A percentile compares a stretch with the other conserved stretches of the same genome.
phyloP scores from a whole-genome alignment of 2,888 invertebrate genomes.

The Teinopalpus imperialis region DNA sequence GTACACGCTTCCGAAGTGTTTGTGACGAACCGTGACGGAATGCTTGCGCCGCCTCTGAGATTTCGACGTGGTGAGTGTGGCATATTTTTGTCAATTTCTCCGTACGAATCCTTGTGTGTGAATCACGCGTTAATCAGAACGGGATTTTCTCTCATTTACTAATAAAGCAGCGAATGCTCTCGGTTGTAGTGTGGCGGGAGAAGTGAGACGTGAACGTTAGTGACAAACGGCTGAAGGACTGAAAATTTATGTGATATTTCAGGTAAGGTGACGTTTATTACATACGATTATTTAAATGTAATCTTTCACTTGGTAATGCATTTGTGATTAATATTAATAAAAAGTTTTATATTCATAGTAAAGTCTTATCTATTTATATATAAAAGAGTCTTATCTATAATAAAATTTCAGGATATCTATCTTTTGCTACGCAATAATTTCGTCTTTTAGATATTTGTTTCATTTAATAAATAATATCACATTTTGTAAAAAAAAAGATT shows the following conservation, averaged over 20 bases:
- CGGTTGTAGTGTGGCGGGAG: not conserved
- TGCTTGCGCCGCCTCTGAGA: constrained; percentile 9
- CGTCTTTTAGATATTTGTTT: too few relatives aligned
- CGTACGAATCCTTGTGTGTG: constrained; percentile 29
- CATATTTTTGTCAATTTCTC: constrained; percentile 33
- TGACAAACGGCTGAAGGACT: not conserved
- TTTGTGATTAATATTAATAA: too few relatives aligned
- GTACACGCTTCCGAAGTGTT: constrained; percentile 30
- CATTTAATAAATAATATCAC: too few relatives aligned
- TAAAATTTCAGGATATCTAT: too few relatives aligned
- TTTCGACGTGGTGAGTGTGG: constrained; percentile 33
- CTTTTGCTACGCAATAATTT: too few relatives aligned
- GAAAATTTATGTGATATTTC: not conserved
- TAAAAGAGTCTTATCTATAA: too few relatives aligned
- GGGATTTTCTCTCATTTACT: not conserved
- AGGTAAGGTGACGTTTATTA: constrained; percentile 6
- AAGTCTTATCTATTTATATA: too few relatives aligned
- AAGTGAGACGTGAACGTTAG: not conserved
- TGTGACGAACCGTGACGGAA: constrained; percentile 18
- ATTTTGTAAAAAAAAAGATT: too few relatives aligned
- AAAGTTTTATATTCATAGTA: too few relatives aligned
- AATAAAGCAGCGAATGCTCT: not conserved
- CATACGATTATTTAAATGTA: too few relatives aligned
- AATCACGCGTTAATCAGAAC: constrained; percentile 13
- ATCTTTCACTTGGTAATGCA: too few relatives aligned